phyloP scores from a whole-genome alignment of 2,888 invertebrate genomes.

The Netelia inedita region DNA sequence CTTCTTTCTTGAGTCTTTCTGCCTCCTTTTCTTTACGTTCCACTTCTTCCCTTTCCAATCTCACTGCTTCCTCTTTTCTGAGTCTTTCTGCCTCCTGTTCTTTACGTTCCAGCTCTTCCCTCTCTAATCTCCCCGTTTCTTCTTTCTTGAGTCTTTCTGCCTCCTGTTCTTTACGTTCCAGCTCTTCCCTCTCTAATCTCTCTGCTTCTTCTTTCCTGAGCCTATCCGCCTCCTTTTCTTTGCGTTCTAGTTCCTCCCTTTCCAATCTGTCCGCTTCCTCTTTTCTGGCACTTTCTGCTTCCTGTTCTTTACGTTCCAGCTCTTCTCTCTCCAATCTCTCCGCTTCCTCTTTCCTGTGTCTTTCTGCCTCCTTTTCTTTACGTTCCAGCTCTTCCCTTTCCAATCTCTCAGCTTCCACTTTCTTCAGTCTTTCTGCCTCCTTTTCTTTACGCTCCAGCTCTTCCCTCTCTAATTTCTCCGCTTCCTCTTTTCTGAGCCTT shows the following conservation, averaged over 20 bases:
- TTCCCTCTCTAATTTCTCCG: slow-evolving; percentile 72
- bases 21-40: slow-evolving; percentile 45
- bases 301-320: slow-evolving; percentile 61
- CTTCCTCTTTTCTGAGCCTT: slow-evolving; percentile 78
- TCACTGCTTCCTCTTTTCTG: slow-evolving; percentile 62
- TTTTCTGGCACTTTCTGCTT: slow-evolving; percentile 73
- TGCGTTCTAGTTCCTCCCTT: not conserved
- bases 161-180: slow-evolving; percentile 49
- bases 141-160: slow-evolving; percentile 59
- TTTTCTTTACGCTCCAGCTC: slow-evolving; percentile 80
- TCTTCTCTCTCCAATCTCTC: slow-evolving; percentile 46
- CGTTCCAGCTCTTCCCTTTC: slow-evolving; percentile 60
- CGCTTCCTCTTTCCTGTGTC: slow-evolving; percentile 79
- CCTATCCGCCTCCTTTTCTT: slow-evolving; percentile 38
- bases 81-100: slow-evolving; percentile 70
- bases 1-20: slow-evolving; percentile 71
- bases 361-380: slow-evolving; percentile 68
- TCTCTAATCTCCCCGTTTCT: slow-evolving; percentile 29
- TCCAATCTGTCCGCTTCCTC: slow-evolving; percentile 32
- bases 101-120: slow-evolving; percentile 49
- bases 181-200: slow-evolving; percentile 72
- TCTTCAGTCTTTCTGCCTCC: slow-evolving; percentile 64
- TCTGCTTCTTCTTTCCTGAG: slow-evolving; percentile 38
- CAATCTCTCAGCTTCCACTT: slow-evolving; percentile 55
- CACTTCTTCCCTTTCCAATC: slow-evolving; percentile 32